A percentile compares a stretch with the other conserved stretches of the same genome.
These are phyloP conservation scores for Brachyalestes nurse DNA, from an alignment of 2,797 vertebrate species.

Conservation along the genomic window DNA sequence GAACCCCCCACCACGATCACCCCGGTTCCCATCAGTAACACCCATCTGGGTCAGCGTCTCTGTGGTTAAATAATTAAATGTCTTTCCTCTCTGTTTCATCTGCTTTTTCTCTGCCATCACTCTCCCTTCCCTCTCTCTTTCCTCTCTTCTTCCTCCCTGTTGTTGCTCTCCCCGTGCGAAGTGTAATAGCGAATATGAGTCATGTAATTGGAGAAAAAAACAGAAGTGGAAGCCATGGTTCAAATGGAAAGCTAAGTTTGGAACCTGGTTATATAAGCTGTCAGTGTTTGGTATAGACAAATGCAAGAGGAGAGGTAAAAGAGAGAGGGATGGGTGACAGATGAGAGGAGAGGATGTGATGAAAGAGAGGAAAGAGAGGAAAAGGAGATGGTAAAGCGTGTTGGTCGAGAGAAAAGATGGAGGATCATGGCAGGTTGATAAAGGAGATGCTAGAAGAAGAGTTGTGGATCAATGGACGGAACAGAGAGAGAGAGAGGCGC, in stretches of 20 bases:
- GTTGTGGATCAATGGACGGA: constrained; percentile 48
- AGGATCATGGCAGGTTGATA: not conserved
- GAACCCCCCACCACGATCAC: constrained; percentile 52
- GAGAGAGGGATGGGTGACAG: constrained; percentile 53
- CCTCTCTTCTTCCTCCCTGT: constrained; percentile 59
- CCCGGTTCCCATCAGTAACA: constrained; percentile 68
- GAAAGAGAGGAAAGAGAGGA: constrained; percentile 41
- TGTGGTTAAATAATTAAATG: constrained; percentile 79
- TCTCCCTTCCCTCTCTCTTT: constrained; percentile 26
- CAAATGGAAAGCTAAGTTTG: constrained; percentile 74
- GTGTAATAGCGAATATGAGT: constrained; percentile 80
- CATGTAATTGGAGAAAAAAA: constrained; percentile 76
- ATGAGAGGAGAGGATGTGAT: constrained; percentile 42
- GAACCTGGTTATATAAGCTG: constrained; percentile 77
- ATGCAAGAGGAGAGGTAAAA: constrained; percentile 57
- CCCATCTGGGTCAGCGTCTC: constrained; percentile 67
- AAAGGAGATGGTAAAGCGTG: constrained; percentile 35
- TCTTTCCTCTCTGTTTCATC: constrained; percentile 70
- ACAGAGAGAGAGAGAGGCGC: not conserved
- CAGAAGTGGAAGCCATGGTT: constrained; percentile 66
- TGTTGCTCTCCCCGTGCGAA: constrained; percentile 72
- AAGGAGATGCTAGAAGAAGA: constrained; percentile 11
- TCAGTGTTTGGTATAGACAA: constrained; percentile 74
- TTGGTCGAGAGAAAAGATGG: constrained; percentile 3
- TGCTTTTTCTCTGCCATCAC: constrained; percentile 61